These are phyloP conservation scores for Amphimedon queenslandica DNA, from an alignment of 37 sponge, comb jelly and placozoan genomes.

Conservation along the genomic window DNA sequence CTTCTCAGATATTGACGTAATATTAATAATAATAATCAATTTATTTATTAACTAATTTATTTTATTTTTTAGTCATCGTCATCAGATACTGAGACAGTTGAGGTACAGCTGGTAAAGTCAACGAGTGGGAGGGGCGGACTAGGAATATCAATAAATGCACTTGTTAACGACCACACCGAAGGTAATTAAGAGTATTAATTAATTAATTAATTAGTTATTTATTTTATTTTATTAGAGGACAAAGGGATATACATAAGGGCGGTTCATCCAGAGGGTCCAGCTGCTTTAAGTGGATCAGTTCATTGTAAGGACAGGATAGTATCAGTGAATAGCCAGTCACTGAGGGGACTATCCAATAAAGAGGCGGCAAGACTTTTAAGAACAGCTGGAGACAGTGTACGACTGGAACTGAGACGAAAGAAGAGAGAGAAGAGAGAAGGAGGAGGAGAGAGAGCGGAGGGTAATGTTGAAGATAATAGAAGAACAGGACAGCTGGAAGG, in stretches of 20 bases:
- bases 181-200: constrained; percentile 1
- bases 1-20: constrained; percentile 25
- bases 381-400: constrained; percentile 54
- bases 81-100: constrained; percentile 53
- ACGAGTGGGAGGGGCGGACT: constrained; percentile 35
- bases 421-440: background rate
- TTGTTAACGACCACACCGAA: constrained; percentile 45
- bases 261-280: constrained; percentile 52
- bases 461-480: background rate
- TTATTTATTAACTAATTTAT: background rate
- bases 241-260: constrained; percentile 62
- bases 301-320: constrained; percentile 56
- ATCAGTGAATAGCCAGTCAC: constrained; percentile 46
- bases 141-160: constrained; percentile 79
- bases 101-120: constrained; percentile 51
- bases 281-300: constrained; percentile 48
- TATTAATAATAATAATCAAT: too few relatives aligned
- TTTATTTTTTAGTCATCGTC: constrained; percentile 28
- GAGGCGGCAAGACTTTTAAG: constrained; percentile 66
- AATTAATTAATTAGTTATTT: background rate
- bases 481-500: background rate
- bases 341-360: constrained; percentile 64
- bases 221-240: constrained; percentile 37
- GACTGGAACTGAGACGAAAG: constrained; percentile 43
- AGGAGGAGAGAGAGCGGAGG: background rate